Percentiles rank a stretch among this genome's conserved stretches.
phyloP scores from a whole-genome alignment of 2,113 vertebrate species.

The Crotalus tigris region DNA sequence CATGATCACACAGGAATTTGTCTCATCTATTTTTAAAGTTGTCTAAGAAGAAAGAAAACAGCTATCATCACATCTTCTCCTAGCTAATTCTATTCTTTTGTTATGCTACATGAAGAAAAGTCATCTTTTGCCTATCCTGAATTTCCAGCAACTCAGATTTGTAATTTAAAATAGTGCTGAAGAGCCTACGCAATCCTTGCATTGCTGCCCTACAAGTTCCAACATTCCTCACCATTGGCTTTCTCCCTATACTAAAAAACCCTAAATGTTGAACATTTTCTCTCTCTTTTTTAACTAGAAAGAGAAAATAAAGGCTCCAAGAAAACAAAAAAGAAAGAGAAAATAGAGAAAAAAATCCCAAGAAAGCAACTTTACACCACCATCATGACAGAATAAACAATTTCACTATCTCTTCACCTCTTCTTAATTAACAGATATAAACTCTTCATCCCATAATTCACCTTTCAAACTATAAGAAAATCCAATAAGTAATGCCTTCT shows the following conservation, averaged over 20 bases:
- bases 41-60: not conserved
- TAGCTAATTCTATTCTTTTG: not conserved
- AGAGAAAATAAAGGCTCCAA: no score
- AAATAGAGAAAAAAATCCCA: no score
- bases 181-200: not conserved
- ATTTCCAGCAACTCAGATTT: no score
- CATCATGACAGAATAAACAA: no score
- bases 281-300: not conserved
- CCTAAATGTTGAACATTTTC: not conserved
- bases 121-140: not conserved
- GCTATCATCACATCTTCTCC: not conserved
- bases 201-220: not conserved
- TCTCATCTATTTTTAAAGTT: not conserved
- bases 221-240: not conserved
- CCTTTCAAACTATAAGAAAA: no score
- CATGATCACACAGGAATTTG: not conserved
- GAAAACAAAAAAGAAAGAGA: no score
- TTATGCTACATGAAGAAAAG: not conserved
- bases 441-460: no score
- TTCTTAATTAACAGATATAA: no score
- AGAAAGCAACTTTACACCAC: no score
- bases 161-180: not conserved
- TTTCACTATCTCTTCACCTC: no score
- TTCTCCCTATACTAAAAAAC: not conserved
- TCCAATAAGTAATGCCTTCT: no score